Evolutionary conservation across 2,797 vertebrate genomes (phyloP).

Genomic region (Cygnus olor): DNA sequence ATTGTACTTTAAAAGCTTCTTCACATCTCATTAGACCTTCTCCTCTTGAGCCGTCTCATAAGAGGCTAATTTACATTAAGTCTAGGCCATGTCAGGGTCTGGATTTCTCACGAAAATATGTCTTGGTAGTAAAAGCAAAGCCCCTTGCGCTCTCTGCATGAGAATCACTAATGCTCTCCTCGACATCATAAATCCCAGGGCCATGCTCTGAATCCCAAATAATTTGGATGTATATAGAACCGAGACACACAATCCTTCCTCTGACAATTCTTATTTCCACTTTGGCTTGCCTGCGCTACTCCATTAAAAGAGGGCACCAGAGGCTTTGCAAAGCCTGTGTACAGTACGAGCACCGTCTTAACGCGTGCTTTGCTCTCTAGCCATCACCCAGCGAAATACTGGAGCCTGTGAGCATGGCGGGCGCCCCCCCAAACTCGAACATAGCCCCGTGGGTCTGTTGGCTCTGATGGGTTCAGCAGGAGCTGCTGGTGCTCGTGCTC

Average conservation of each 20-base stretch:
- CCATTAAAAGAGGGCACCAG: not conserved
- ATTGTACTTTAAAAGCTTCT: conserved; percentile 51
- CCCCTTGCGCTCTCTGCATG: not conserved
- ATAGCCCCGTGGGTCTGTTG: not conserved
- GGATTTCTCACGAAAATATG: conserved; percentile 24
- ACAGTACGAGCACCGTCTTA: not conserved
- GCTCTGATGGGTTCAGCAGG: rapidly evolving
- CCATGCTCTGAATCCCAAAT: conserved; percentile 32
- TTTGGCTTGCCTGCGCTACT: not conserved
- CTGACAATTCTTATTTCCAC: not conserved
- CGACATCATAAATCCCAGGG: conserved; percentile 22
- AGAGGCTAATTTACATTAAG: conserved; percentile 39
- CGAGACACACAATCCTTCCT: not conserved
- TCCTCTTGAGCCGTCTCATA: not conserved
- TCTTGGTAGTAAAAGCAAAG: conserved; percentile 30
- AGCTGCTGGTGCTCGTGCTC: not conserved
- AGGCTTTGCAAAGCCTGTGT: not conserved
- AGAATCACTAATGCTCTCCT: conserved; percentile 16
- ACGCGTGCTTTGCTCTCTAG: not conserved
- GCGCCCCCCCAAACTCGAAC: not conserved
- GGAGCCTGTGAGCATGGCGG: not conserved
- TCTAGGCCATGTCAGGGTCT: not conserved
- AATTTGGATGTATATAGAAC: not conserved
- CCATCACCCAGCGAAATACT: not conserved
- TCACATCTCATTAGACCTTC: conserved; percentile 45